These are phyloP conservation scores for Choloepus didactylus DNA, from an alignment of 2,797 vertebrate genomes.

Conservation along the genomic window DNA sequence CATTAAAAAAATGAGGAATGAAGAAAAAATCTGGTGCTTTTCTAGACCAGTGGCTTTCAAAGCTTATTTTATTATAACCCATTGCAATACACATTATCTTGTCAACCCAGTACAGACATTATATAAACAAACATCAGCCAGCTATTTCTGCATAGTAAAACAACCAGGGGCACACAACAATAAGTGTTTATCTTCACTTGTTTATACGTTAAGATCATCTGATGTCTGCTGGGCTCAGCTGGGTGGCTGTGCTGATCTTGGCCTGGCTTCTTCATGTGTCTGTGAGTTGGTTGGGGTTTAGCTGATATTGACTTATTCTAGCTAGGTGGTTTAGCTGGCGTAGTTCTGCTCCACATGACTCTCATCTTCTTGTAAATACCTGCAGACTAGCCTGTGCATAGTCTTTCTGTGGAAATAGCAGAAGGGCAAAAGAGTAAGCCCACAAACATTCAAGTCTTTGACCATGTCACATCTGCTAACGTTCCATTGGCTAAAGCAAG, in stretches of 20 bases:
- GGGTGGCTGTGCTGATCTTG: background rate
- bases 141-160: background rate
- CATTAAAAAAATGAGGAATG: background rate
- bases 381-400: background rate
- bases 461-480: background rate
- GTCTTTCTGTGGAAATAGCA: background rate
- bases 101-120: background rate
- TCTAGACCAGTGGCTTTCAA: background rate
- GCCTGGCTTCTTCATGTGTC: background rate
- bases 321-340: background rate
- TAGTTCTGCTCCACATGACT: background rate
- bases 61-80: background rate
- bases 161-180: background rate
- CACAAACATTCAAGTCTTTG: slow-evolving; percentile 9
- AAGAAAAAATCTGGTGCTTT: background rate
- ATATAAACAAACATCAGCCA: background rate
- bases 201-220: background rate
- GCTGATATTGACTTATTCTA: background rate
- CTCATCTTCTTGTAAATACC: background rate
- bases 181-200: background rate
- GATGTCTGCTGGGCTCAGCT: background rate
- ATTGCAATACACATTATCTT: background rate
- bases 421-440: background rate
- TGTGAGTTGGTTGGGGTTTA: background rate
- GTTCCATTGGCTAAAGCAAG: background rate